Evolutionary conservation across 2,113 vertebrate species (phyloP).

Genomic region (Lasiurus borealis): DNA sequence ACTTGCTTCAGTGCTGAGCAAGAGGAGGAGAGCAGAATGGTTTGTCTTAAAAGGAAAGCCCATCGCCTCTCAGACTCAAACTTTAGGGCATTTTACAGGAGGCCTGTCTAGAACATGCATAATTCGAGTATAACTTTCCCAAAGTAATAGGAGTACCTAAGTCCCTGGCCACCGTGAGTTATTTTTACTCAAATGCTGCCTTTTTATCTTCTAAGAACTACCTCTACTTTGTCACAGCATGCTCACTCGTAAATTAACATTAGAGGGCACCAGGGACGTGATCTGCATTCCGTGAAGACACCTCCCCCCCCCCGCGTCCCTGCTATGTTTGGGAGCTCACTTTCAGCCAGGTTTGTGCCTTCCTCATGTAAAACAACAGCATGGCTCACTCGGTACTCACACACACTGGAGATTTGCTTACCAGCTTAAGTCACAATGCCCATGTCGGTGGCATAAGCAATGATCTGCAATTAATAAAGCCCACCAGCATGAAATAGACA

Average conservation of each 20-base stretch:
- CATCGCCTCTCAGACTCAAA: neutral
- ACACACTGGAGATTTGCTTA: neutral
- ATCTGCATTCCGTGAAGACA: neutral
- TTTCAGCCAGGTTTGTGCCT: neutral
- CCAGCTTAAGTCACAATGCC: neutral
- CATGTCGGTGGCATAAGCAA: neutral
- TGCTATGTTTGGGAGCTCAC: neutral
- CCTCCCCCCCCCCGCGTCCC: neutral
- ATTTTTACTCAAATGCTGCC: conserved; percentile 36
- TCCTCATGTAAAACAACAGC: neutral
- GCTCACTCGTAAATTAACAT: neutral
- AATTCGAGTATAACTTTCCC: neutral
- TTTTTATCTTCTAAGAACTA: conserved; percentile 51
- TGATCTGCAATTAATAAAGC: neutral
- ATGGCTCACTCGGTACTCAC: neutral
- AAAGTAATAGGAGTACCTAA: neutral
- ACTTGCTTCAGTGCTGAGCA: neutral
- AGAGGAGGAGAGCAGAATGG: neutral
- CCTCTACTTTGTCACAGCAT: neutral
- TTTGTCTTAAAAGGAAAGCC: neutral
- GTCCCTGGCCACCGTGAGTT: neutral
- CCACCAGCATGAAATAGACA: neutral
- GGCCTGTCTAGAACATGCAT: neutral
- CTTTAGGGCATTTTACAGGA: neutral
- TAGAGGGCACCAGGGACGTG: neutral